Evolutionary conservation across 2,113 vertebrate genomes (phyloP), one percentile per base, ranked within the genome.

Genomic region (Tretioscincus oriximinensis): DNA sequence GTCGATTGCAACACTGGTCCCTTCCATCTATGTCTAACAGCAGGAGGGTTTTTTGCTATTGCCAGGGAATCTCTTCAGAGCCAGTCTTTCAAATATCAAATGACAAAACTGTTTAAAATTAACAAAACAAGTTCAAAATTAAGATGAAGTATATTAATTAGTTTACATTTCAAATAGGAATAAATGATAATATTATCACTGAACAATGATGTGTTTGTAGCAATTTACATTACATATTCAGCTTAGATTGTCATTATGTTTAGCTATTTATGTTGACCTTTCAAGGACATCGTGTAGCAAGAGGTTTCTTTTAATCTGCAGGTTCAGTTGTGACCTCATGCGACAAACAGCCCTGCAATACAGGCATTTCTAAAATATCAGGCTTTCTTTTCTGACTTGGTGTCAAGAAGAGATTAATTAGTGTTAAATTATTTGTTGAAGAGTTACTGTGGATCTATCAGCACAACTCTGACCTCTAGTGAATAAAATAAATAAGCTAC

Each of bases 391-490:
- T 82, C 74, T 49, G 66, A 21, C 35, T 47, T 51, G 8, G 4
- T 31, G 81, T 68, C 64, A 70, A 0, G 54, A 58, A 67, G 29
- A 29, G 76, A 76, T 78, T 77, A 66, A 81, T 78, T 65, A 60
- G 3, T 1, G 31, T 35, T 31, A 72, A 18, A 0, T 73, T 26
- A 16, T 1, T 66, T 63, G 0, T 2, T 0, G 12, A 1, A 0
- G 7, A 0, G 41, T 7, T 49, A 29, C 54, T 18, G 2, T 22
- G 51, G 51, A 76, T 88, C 78, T 78, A 58, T 66, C 67, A 68
- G 85, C 87, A 68, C 72, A 77, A 89, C 76, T n/a, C 84, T 84
- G 87, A 83, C 90, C 87, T 87, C 90, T 87, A 81, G 88, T 81
- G 90, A 89, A 41, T 1, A 16, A 78, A 41, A 77, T 8, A 67